phyloP scores from a whole-genome alignment of 2,797 vertebrate genomes.

The Crypturellus tataupa region DNA sequence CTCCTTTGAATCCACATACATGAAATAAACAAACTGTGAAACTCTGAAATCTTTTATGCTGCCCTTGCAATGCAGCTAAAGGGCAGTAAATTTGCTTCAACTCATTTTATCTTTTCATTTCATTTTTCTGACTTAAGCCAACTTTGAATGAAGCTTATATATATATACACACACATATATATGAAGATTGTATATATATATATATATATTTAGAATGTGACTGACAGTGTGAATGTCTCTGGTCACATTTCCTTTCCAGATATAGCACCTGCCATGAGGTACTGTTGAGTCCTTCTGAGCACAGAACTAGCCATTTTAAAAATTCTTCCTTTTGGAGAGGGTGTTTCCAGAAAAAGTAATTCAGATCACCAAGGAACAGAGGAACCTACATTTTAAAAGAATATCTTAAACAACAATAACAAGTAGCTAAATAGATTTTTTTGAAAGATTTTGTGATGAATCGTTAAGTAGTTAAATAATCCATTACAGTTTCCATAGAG shows the following conservation, averaged over 20 bases:
- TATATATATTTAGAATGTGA: background rate
- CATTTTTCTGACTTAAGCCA: background rate
- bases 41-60: background rate
- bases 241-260: background rate
- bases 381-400: background rate
- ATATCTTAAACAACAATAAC: background rate
- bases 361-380: background rate
- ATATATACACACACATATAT: too few relatives aligned
- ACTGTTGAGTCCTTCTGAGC: background rate
- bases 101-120: background rate
- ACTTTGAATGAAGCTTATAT: background rate
- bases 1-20: background rate
- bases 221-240: background rate
- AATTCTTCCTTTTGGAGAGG: conserved; percentile 2
- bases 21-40: background rate
- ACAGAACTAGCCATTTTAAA: background rate
- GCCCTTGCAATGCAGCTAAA: background rate
- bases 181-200: too few relatives aligned
- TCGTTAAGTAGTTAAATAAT: background rate
- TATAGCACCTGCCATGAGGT: background rate
- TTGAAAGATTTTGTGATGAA: background rate
- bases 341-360: background rate
- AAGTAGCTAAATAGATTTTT: background rate
- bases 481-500: background rate
- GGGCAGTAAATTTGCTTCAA: background rate